Evolutionary conservation across 2,113 vertebrate genomes (phyloP), one percentile per base, ranked within the genome.

Genomic region (Motacilla alba): DNA sequence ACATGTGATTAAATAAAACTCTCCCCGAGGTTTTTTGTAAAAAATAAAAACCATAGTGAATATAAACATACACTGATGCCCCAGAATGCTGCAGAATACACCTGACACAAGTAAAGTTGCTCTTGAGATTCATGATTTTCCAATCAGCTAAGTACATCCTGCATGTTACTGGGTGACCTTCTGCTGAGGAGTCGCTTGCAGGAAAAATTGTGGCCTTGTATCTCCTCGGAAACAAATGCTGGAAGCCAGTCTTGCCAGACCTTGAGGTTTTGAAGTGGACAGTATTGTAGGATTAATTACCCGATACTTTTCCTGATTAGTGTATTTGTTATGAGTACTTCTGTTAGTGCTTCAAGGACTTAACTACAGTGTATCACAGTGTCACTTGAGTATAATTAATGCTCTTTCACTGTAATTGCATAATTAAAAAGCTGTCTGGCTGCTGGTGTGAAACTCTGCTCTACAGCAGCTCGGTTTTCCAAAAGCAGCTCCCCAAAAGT

Each of bases 321-420:
- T 41, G n/a, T 83, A 80, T 88, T 91, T 90, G 76, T 94, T 94
- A 90, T 17, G 41, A 72, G 56, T 60, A 83, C 39, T 94, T 96
- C 88, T 94, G 41, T 78, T 95, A 94, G 66, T 43, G 60, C 74
- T 93, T 96, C 96, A 97, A 96, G 94, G 95, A 94, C 95, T 96
- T 95, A 95, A 94, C 84, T 84, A 41, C 78, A 63, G 67, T 89
- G 91, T 80, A 89, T 89, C 89, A 90, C 75, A 33, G 70, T 82
- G 82, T 86, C 86, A 90, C 72, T 92, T 0, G 64, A 83, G 18
- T 74, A 59, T 94, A 94, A 95, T 95, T 97, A 96, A 96, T 90
- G 33, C 27, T 44, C 47, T 80, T 46, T 96, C 67, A 49, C 55
- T 85, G 69, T 95, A 96, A 96, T 89, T 76, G 62, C 44, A 89